phyloP scores from a whole-genome alignment of 1,140 invertebrate genomes.

The Drosophila chauvacae region DNA sequence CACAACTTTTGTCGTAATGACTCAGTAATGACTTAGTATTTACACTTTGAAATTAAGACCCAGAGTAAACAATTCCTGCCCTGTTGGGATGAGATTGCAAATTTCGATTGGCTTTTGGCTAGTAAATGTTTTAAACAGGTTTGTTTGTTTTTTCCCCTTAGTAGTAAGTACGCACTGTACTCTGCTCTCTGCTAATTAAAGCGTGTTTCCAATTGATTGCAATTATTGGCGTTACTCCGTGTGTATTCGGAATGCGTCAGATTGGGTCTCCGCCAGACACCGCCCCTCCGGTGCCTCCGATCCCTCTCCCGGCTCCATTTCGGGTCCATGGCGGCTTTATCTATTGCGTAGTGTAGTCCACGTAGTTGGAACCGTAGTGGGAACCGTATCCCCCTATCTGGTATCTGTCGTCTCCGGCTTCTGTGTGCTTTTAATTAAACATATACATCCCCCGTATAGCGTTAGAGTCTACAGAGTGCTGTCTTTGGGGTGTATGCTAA shows the following conservation, averaged over 20 bases:
- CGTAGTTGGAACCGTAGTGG: slow-evolving; percentile 2
- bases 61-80: slow-evolving; percentile 11
- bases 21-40: slow-evolving; percentile 23
- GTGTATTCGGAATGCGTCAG: slow-evolving; percentile 22
- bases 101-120: background rate
- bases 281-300: background rate
- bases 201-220: slow-evolving; percentile 23
- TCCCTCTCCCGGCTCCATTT: background rate
- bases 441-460: slow-evolving; percentile 42
- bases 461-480: background rate
- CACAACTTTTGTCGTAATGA: slow-evolving; percentile 6
- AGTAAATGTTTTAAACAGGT: slow-evolving; percentile 9
- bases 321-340: slow-evolving; percentile 56
- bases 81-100: slow-evolving; percentile 20
- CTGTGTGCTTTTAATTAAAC: slow-evolving; percentile 77
- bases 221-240: slow-evolving; percentile 20
- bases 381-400: slow-evolving; percentile 16
- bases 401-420: slow-evolving; percentile 14
- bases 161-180: background rate
- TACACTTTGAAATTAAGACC: slow-evolving; percentile 11
- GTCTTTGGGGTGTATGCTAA: slow-evolving; percentile 62
- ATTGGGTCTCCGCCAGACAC: slow-evolving; percentile 18
- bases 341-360: slow-evolving; percentile 60
- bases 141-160: background rate
- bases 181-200: slow-evolving; percentile 31